Evolutionary conservation across 1,140 invertebrate genomes (phyloP).

Genomic region (Drosophila azteca): DNA sequence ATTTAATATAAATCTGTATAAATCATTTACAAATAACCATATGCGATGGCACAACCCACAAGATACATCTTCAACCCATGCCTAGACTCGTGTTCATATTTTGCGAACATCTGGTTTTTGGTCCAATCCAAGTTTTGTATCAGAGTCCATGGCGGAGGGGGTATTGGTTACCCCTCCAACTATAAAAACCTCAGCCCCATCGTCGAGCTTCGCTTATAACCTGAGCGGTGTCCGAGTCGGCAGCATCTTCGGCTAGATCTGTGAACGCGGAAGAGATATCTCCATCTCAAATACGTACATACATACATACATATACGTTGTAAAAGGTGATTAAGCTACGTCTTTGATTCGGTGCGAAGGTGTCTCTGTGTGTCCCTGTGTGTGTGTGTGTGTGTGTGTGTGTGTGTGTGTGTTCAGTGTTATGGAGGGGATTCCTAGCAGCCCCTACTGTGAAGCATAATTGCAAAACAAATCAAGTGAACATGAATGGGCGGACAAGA

Average conservation of each 20-base stretch:
- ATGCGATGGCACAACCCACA: too few relatives aligned
- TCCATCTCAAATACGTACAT: not conserved
- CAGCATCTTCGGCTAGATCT: slow-evolving; percentile 40
- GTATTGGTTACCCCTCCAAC: not conserved
- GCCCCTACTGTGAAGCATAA: not conserved
- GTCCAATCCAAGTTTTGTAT: slow-evolving; percentile 10
- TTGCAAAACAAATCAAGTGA: slow-evolving; percentile 14
- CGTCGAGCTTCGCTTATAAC: slow-evolving; percentile 53
- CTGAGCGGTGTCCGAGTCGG: slow-evolving; percentile 39
- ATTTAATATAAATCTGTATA: too few relatives aligned
- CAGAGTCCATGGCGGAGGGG: not conserved
- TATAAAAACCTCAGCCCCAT: slow-evolving; percentile 57
- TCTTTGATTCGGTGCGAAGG: not conserved
- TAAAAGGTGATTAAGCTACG: slow-evolving; percentile 60
- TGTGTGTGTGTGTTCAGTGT: slow-evolving; percentile 21
- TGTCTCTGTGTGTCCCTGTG: too few relatives aligned
- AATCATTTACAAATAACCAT: too few relatives aligned
- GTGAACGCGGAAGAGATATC: slow-evolving; percentile 32
- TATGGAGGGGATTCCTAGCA: too few relatives aligned
- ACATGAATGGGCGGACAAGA: not conserved
- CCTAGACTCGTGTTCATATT: too few relatives aligned
- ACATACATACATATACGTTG: slow-evolving; percentile 6
- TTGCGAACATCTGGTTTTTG: slow-evolving; percentile 25
- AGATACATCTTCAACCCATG: too few relatives aligned
- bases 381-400: not conserved